phyloP scores from a whole-genome alignment of 2,113 vertebrate genomes.

The cattle (Bos taurus) region ARS-UCD2.0 NC_037328.1:91686001-91686500 shows the following conservation, averaged over 20 bases:
- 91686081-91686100: neutral
- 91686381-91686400: neutral
- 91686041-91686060: neutral
- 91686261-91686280: neutral
- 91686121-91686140: neutral
- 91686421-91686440: neutral
- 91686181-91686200: neutral
- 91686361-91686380: neutral
- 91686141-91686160: neutral
- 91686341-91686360: neutral
- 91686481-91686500: neutral
- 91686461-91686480: neutral
- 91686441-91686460: neutral
- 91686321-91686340: neutral
- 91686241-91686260: neutral
- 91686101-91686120: neutral
- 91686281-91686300: neutral
- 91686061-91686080: neutral
- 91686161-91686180: neutral
- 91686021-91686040: neutral
- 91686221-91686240: neutral
- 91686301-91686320: neutral
- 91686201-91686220: neutral
- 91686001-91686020: neutral
- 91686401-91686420: neutral